Evolutionary conservation across 2,888 invertebrate species (phyloP), one percentile per base, ranked within the genome.

Genomic region (Bellardia pandia): DNA sequence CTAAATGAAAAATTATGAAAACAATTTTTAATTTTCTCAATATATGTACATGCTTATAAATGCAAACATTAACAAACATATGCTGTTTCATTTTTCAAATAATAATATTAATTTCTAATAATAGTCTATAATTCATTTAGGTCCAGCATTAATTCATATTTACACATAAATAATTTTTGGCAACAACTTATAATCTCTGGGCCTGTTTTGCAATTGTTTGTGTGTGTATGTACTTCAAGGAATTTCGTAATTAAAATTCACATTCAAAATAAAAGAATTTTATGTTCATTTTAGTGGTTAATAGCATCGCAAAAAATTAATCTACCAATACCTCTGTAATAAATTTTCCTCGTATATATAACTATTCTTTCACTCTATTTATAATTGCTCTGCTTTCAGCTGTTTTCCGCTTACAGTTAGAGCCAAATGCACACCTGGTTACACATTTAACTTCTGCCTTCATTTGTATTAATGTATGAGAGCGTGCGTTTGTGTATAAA

Each of bases 161-260:
- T 71, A 6, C 37, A 9, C 16, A 37, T 23, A 71, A 72, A 56
- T 56, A 72, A 23, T 56, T 45, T 62, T 53, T 23, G 23, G 9
- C 56, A 33, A 33, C 8, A 58, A 37, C 37, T 60, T 37, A 7
- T 14, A 42, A 66, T 23, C 64, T 42, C 16, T 37, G 3, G 8
- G 5, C 11, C 45, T 3, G 45, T 23, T 56, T 30, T 30, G 42
- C 69, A 45, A 8, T 14, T 33, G 37, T 69, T 51, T 33, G 51
- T 53, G 0, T 53, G 3, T 56, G n/a, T 66, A 23, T 48, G 9
- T 60, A 4, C 42, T 51, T 60, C 6, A 76, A 75, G 33, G 37
- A 76, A 76, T 83, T 83, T 80, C 53, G 56, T 76, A 76, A 76
- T 83, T 76, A 83, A 83, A 83, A 71, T 45, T 76, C 58, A 33